Percentiles rank a stretch among this genome's conserved stretches.
phyloP scores from a whole-genome alignment of 2,797 vertebrate genomes.

The Pristis pectinata region DNA sequence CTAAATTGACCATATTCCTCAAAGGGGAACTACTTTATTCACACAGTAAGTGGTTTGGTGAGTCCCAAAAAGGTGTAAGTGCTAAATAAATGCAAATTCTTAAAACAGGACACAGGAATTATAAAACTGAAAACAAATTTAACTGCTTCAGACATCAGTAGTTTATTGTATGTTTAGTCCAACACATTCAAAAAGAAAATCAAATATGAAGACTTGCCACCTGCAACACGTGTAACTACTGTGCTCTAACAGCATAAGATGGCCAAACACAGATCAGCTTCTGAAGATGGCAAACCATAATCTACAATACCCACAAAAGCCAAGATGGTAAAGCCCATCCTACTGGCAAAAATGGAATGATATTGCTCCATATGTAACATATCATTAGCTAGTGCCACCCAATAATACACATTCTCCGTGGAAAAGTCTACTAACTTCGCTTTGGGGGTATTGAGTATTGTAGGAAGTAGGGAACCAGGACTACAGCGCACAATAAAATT shows the following conservation, averaged over 20 bases:
- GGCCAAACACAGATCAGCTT: constrained; percentile 68
- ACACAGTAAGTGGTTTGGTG: too few relatives aligned
- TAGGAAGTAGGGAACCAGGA: constrained; percentile 56
- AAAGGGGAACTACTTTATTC: too few relatives aligned
- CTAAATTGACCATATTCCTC: too few relatives aligned
- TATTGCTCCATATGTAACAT: constrained; percentile 45
- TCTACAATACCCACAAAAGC: constrained; percentile 71
- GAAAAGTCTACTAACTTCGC: constrained; percentile 58
- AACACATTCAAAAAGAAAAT: constrained; percentile 91
- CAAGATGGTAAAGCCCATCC: constrained; percentile 64
- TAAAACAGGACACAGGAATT: constrained; percentile 49
- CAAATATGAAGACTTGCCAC: constrained; percentile 71
- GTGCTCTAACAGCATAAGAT: constrained; percentile 75
- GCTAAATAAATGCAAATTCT: constrained; percentile 18
- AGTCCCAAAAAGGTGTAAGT: background rate
- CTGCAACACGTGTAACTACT: constrained; percentile 73
- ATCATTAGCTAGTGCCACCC: constrained; percentile 52
- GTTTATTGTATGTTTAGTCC: constrained; percentile 94
- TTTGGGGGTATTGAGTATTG: constrained; percentile 51
- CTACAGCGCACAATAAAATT: constrained; percentile 29
- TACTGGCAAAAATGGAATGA: constrained; percentile 63
- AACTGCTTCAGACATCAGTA: constrained; percentile 91
- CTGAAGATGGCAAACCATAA: constrained; percentile 70
- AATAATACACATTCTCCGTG: constrained; percentile 63
- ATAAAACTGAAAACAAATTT: constrained; percentile 53